Base-by-base conservation (phyloP, 2,797 vertebrate genomes). In the Lepilemur ruficaudatus region DNA sequence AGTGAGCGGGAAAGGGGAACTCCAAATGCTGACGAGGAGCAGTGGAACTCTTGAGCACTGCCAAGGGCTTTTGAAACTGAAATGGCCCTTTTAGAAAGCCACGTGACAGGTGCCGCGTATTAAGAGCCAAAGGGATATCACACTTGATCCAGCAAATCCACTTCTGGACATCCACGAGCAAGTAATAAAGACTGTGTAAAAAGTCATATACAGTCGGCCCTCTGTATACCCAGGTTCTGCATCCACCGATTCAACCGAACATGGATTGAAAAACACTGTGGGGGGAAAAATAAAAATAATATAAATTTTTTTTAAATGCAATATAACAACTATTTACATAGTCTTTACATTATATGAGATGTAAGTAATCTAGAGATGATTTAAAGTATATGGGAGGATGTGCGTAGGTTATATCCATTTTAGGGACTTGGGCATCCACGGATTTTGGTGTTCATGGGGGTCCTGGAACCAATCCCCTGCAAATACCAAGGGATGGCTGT, bases 41-140 rank as follows among this genome's bases (percentile, higher is more conserved):
- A 4, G n/a, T 12, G 28, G 69, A 17, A 50, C 41, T 38, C 63
- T 0, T 12, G 1, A 30, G 15, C 11, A 11, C 43, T 4, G 4
- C 61, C 4, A 25, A 75, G 59, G 43, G 32, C 14, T 76, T 38
- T 41, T 5, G 10, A 32, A 25, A 18, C 52, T 2, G 23, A 75
- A 63, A 22, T 1, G 59, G 32, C 23, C 20, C 28, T 69, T 73
- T 67, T 11, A 23, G 92, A 57, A 61, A 82, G 78, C 48, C 43
- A 8, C 1, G 57, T 4, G 50, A 12, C 76, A 76, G 55, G 17
- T 10, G 22, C 13, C 12, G 0, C 4, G 7, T 11, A 22, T 41
- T 4, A 2, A 52, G 11, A 75, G 13, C 50, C 78, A 25, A 35
- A 72, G 28, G 67, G 9, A 11, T 11, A 38, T 28, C 38, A 28